Percentiles rank a stretch among this genome's conserved stretches.
Evolutionary conservation across 2,113 vertebrate species (phyloP).

Genomic region (Thalassarche chlororhynchos): DNA sequence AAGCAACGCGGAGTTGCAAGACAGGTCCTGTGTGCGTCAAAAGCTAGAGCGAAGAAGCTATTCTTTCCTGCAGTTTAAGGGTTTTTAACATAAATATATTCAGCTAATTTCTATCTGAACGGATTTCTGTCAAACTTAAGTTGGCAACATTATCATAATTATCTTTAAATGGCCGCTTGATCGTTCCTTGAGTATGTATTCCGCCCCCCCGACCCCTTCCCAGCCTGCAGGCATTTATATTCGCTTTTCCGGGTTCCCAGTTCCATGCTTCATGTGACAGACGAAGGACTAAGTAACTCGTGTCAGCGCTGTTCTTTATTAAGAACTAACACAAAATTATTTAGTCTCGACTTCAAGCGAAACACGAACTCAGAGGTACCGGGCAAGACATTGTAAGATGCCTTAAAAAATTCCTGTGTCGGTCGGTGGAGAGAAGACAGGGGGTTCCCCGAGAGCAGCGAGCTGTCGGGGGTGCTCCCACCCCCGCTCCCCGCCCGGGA

Average conservation of each 20-base stretch:
- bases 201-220: accelerated
- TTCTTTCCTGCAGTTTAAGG: not conserved
- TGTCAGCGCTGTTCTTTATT: accelerated
- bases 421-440: no score
- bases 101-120: not conserved
- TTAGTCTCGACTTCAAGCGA: not conserved
- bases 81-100: not conserved
- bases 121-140: not conserved
- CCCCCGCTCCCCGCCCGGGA: not conserved
- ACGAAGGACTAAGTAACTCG: not conserved
- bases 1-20: not conserved
- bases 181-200: not conserved
- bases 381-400: not conserved
- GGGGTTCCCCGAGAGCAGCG: not conserved
- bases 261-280: not conserved
- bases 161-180: not conserved
- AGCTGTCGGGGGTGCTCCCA: not conserved
- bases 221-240: no score
- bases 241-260: not conserved
- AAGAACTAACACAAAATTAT: not conserved
- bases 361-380: not conserved
- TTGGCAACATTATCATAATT: not conserved
- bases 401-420: not conserved
- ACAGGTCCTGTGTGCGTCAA: not conserved
- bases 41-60: not conserved